Evolutionary conservation across 2,888 invertebrate species (phyloP).

Genomic region (Drepanosiphum platanoidis): DNA sequence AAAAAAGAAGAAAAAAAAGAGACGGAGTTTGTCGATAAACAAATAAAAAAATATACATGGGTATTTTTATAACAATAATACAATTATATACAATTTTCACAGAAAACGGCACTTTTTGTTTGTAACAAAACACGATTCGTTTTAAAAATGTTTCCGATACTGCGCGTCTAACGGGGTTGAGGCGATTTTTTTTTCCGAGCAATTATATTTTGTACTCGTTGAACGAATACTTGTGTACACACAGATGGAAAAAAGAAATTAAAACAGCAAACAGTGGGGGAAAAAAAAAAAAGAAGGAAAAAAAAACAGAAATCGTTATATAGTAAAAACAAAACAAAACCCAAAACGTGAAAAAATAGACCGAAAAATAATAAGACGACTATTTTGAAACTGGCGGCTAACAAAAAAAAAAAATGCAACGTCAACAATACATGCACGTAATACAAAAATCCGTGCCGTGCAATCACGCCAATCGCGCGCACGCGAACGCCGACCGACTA

Average conservation of each 20-base stretch:
- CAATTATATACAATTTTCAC: not conserved
- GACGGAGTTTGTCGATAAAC: no score
- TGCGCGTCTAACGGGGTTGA: not conserved
- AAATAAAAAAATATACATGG: no score
- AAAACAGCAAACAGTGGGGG: not conserved
- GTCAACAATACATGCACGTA: not conserved
- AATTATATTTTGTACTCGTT: not conserved
- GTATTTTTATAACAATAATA: no score
- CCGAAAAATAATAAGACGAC: not conserved
- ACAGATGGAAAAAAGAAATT: no score
- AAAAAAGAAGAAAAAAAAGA: no score
- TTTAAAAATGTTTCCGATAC: not conserved
- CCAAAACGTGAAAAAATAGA: not conserved
- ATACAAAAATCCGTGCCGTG: not conserved
- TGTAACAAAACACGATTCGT: no score
- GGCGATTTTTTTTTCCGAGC: no score
- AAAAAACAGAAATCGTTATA: not conserved
- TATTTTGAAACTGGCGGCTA: not conserved
- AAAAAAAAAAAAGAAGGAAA: not conserved
- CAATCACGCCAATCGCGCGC: not conserved
- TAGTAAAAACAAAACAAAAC: not conserved
- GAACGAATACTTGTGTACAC: no score
- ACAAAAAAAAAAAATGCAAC: not conserved
- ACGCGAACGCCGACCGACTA: constrained; percentile 1
- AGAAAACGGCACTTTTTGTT: not conserved